These are phyloP conservation scores for Tenthredo scrophulariae DNA, from an alignment of 2,888 invertebrate genomes.

Conservation along the genomic window DNA sequence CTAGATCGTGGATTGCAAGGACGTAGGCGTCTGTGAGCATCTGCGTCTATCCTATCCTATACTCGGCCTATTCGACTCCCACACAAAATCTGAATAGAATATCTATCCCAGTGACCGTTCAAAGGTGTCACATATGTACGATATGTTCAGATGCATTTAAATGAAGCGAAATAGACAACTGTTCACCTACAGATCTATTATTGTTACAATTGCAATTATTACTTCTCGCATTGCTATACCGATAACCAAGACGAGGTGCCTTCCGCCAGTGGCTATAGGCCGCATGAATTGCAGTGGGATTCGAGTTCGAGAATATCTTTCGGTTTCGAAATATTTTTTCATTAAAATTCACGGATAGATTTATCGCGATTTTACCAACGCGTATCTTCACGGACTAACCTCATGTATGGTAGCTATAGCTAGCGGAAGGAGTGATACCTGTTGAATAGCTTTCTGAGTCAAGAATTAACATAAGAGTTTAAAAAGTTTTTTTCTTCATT, in stretches of 20 bases:
- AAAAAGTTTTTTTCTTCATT: neutral
- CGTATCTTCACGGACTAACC: neutral
- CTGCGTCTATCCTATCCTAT: neutral
- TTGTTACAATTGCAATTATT: too few relatives aligned
- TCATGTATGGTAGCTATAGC: neutral
- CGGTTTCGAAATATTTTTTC: neutral
- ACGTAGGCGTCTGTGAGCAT: constrained; percentile 5
- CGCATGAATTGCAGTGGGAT: too few relatives aligned
- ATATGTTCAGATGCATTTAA: neutral
- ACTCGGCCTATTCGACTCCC: neutral
- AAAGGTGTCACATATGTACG: neutral
- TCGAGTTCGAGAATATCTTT: neutral
- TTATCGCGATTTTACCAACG: neutral
- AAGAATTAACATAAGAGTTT: neutral
- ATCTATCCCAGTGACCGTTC: neutral
- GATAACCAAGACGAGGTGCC: too few relatives aligned
- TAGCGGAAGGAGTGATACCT: neutral
- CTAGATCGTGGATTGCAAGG: constrained; percentile 2
- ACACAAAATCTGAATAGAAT: neutral
- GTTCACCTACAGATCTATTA: too few relatives aligned
- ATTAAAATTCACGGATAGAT: neutral
- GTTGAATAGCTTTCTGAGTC: neutral
- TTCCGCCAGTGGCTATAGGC: too few relatives aligned
- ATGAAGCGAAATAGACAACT: neutral
- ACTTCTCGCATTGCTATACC: too few relatives aligned